Percentiles rank a stretch among this genome's conserved stretches.
Evolutionary conservation across 1,140 invertebrate species (phyloP).

Genomic region (Sitobion miscanthi): DNA sequence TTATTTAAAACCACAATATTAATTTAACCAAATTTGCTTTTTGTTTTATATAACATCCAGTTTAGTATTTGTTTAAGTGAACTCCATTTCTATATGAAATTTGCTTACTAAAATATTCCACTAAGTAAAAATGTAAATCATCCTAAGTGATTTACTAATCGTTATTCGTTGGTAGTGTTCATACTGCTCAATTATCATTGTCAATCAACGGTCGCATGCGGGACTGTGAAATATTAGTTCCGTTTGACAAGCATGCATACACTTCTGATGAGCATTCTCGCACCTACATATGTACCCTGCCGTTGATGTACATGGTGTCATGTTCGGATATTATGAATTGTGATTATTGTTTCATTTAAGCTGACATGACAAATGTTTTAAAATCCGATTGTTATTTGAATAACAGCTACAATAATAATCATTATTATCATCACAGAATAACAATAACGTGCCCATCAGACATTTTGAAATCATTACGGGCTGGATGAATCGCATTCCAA

Average conservation of each 20-base stretch:
- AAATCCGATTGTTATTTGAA: not conserved
- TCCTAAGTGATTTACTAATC: not conserved
- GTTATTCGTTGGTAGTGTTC: not conserved
- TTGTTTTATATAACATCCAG: not conserved
- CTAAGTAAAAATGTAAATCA: not conserved
- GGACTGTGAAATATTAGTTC: not conserved
- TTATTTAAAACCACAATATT: not conserved
- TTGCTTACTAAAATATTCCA: not conserved
- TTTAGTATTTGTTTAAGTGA: not conserved
- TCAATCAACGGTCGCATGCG: not conserved
- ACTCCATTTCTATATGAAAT: not conserved
- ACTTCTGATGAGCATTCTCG: not conserved
- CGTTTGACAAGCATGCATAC: not conserved
- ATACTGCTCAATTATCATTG: not conserved
- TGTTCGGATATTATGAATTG: constrained; percentile 21
- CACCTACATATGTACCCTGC: not conserved
- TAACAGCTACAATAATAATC: not conserved
- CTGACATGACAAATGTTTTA: constrained; percentile 1
- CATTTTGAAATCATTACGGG: not conserved
- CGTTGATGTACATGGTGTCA: not conserved
- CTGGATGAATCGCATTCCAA: not conserved
- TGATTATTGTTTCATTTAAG: constrained; percentile 9
- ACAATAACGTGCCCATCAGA: not conserved
- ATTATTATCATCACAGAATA: not conserved
- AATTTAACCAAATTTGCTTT: not conserved